A percentile compares a stretch with the other conserved stretches of the same genome.
phyloP scores from a whole-genome alignment of 2,113 vertebrate genomes.

The Cricetomys ansorgei region DNA sequence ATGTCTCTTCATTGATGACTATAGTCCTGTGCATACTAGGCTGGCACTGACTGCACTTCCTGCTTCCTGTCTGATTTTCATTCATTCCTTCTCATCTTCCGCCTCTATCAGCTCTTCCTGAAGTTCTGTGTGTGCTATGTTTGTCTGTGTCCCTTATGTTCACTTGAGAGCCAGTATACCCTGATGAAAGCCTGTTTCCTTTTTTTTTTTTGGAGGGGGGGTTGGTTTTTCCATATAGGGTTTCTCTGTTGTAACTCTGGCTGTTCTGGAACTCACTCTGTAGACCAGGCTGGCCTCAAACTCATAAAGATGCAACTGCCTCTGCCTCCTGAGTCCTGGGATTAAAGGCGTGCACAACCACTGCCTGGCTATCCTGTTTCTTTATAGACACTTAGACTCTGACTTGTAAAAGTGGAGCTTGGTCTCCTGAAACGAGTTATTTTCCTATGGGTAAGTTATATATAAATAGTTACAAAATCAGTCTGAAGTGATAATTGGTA shows the following conservation, averaged over 20 bases:
- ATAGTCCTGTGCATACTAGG: background rate
- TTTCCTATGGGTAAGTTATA: conserved; percentile 1
- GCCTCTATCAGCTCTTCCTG: background rate
- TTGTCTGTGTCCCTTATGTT: background rate
- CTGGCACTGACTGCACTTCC: background rate
- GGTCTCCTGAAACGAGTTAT: background rate
- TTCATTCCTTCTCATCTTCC: background rate
- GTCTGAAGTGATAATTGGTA: background rate
- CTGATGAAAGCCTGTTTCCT: background rate
- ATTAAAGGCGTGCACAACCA: no score
- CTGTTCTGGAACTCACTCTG: no score
- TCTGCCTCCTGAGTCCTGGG: no score
- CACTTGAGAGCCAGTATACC: background rate
- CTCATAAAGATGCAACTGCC: no score
- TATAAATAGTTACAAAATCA: background rate
- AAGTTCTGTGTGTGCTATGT: background rate
- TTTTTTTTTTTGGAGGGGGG: no score
- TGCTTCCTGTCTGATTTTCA: background rate
- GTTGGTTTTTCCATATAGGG: no score
- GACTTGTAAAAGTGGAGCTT: background rate
- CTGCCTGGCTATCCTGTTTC: no score
- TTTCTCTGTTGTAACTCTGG: no score
- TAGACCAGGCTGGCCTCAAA: no score
- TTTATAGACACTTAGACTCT: background rate
- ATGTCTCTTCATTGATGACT: background rate